Conservation (phyloP, 1,140 invertebrate genomes). For the Teleopsis dalmanni region DNA sequence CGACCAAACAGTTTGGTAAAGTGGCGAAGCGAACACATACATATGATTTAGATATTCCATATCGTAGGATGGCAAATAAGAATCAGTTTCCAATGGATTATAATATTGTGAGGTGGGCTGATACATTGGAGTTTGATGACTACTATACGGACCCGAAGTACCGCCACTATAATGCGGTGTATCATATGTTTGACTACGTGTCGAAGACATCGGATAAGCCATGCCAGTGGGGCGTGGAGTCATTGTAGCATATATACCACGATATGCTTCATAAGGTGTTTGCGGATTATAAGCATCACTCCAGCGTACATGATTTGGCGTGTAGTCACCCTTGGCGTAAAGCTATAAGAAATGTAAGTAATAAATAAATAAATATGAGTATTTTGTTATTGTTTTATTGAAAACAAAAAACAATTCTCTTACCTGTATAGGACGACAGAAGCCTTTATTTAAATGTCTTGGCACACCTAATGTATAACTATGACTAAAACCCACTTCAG, state of each 20-base stretch:
- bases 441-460: constrained; percentile 78
- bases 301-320: constrained; percentile 42
- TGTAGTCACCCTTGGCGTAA: constrained; percentile 43
- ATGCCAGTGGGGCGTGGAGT: constrained; percentile 20
- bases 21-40: constrained; percentile 41
- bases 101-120: constrained; percentile 36
- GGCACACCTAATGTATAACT: constrained; percentile 79
- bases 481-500: constrained; percentile 83
- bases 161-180: constrained; percentile 38
- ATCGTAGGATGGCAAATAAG: constrained; percentile 41
- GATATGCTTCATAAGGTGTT: constrained; percentile 41
- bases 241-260: constrained; percentile 39
- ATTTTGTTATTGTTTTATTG: neutral
- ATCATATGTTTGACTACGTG: constrained; percentile 38
- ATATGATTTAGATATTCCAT: constrained; percentile 41
- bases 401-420: constrained; percentile 45
- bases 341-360: constrained; percentile 18
- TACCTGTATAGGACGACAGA: constrained; percentile 77
- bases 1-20: constrained; percentile 43
- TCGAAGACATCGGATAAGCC: constrained; percentile 25
- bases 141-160: constrained; percentile 37
- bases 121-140: constrained; percentile 39
- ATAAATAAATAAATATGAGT: neutral
- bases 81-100: constrained; percentile 43
- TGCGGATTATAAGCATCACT: constrained; percentile 42